A percentile compares a stretch with the other conserved stretches of the same genome.
Evolutionary conservation across 2,113 vertebrate genomes (phyloP).

Genomic region (Chroicocephalus ridibundus): DNA sequence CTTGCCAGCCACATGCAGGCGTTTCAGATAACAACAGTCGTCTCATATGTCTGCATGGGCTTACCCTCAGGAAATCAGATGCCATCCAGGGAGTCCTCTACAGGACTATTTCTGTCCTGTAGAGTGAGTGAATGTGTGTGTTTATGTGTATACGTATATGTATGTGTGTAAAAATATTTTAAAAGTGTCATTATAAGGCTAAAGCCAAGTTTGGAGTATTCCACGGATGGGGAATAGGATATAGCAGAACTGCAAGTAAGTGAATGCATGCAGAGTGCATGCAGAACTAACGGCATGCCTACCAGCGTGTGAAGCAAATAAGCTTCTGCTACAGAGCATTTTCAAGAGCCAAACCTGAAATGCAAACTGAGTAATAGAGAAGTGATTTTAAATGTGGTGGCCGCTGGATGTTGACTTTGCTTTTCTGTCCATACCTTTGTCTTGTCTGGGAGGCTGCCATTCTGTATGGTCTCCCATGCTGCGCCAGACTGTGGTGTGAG

Average conservation of each 20-base stretch:
- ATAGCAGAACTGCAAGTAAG: background rate
- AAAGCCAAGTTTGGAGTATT: background rate
- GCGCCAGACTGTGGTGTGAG: background rate
- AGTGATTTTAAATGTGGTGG: background rate
- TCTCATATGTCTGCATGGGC: background rate
- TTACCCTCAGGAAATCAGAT: background rate
- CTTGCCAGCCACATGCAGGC: background rate
- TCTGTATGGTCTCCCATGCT: background rate
- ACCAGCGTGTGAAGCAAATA: background rate
- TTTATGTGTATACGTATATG: background rate
- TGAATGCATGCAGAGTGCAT: background rate
- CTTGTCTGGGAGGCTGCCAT: rapidly evolving
- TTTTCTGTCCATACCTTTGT: background rate
- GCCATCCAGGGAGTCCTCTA: background rate
- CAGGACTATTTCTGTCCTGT: background rate
- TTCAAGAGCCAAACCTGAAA: background rate
- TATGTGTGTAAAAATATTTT: background rate
- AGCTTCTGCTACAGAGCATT: background rate
- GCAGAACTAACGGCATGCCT: background rate
- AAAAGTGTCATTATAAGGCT: background rate
- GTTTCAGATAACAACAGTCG: background rate
- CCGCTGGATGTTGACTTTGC: background rate
- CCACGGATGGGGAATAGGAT: background rate
- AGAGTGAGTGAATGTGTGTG: background rate
- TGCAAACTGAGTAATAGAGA: background rate